Base-by-base conservation (phyloP, 2,797 vertebrate genomes). In the Danio albolineatus region DNA sequence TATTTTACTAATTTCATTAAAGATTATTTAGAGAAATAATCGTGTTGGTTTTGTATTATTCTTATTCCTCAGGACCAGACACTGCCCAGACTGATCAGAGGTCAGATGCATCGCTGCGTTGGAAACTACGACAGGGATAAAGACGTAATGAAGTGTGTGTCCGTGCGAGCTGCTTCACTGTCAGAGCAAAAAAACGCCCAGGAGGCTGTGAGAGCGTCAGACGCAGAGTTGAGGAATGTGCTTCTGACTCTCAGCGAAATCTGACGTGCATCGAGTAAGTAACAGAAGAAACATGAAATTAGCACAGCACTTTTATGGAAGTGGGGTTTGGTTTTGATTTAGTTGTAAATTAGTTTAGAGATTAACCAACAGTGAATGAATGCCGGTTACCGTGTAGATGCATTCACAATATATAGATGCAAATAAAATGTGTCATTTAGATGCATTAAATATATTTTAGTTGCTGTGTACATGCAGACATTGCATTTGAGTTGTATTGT, bases 41-140 rank as follows among this genome's bases (percentile, higher is more conserved):
- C 1, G n/a, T n/a, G n/a, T 1, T 28, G 28, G 28, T 28, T 28
- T 28, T 28, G 28, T 28, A 28, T 28, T 28, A 28, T 3, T 28
- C 3, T 28, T 28, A 28, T 51, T 82, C 64, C 86, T 86, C 90
- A 99, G 98, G 98, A 99, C 83, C 93, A 94, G 53, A 92, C 92
- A 38, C 93, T 99, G 77, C 96, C 96, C 71, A 95, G 96, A 86
- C 92, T 99, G 84, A 97, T 98, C 86, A 94, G 98, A 85, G 97
- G 97, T 70, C 95, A 94, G 88, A 91, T 96, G 77, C 95, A 97
- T 86, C 95, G 97, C 54, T 98, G 96, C 84, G 90, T 99, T 85
- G 98, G 98, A 44, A 98, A 94, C 90, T 99, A 96, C 41, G 94
- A 98, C 69, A 82, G 87, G 76, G 89, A 92, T 80, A 95, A 83